Conservation (phyloP, 2,888 invertebrate species). For the Pandemis corylana region DNA sequence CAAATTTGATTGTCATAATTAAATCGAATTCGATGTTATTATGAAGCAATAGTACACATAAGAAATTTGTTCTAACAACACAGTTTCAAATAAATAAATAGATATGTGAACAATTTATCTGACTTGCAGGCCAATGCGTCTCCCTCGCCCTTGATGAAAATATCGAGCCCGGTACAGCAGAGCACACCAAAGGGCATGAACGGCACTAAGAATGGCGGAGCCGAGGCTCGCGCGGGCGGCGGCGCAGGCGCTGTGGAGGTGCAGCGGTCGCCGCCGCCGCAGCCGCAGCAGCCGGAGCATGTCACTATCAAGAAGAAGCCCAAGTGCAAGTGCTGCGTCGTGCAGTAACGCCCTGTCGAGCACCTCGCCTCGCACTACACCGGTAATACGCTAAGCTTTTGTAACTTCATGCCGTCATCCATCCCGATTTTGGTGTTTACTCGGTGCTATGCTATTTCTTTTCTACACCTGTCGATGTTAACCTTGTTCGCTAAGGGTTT, state of each 20-base stretch:
- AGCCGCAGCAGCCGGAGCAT: slow-evolving; percentile 94
- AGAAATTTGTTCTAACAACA: no score
- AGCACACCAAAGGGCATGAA: slow-evolving; percentile 75
- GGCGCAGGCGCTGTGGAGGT: slow-evolving; percentile 86
- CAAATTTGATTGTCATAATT: no score
- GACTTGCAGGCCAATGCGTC: slow-evolving; percentile 65
- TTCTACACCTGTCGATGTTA: slow-evolving; percentile 51
- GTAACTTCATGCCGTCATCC: slow-evolving; percentile 38
- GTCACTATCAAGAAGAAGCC: slow-evolving; percentile 97
- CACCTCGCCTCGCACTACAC: slow-evolving; percentile 47
- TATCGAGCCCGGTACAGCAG: slow-evolving; percentile 65
- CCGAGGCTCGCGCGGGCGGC: slow-evolving; percentile 75
- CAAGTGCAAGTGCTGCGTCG: slow-evolving; percentile 97
- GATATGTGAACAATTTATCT: neutral
- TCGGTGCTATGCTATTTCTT: slow-evolving; percentile 74
- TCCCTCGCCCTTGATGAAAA: slow-evolving; percentile 74
- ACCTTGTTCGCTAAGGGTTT: slow-evolving; percentile 28
- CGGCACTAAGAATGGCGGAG: slow-evolving; percentile 79
- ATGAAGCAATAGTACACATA: no score
- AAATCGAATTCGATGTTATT: no score
- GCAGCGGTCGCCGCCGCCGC: slow-evolving; percentile 90
- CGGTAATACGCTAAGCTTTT: slow-evolving; percentile 67
- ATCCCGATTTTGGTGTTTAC: slow-evolving; percentile 63
- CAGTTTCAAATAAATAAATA: no score
- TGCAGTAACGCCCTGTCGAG: slow-evolving; percentile 87